phyloP scores from a whole-genome alignment of 2,888 invertebrate genomes.

The Ligdia adustata region DNA sequence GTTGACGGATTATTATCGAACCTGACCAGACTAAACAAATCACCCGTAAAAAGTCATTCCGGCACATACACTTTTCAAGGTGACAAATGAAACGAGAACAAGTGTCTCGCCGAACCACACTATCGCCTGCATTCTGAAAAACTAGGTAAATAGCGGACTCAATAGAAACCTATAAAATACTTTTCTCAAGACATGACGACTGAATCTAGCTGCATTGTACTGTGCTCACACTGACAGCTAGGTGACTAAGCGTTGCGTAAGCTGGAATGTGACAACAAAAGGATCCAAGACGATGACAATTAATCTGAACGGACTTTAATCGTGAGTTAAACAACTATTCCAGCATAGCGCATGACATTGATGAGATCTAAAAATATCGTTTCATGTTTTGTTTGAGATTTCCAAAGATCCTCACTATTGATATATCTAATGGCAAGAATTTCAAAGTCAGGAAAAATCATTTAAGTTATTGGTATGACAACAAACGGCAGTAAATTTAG shows the following conservation, averaged over 20 bases:
- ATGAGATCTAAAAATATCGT: conserved; percentile 33
- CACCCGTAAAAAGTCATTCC: conserved; percentile 21
- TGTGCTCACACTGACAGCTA: conserved; percentile 22
- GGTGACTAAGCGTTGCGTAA: conserved; percentile 28
- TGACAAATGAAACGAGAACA: conserved; percentile 28
- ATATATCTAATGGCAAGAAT: too few species aligned
- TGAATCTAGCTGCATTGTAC: conserved; percentile 21
- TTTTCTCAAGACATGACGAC: conserved; percentile 16
- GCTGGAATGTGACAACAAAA: conserved; percentile 35
- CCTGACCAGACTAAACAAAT: conserved; percentile 20
- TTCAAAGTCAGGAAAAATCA: neutral
- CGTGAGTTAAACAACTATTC: conserved; percentile 29
- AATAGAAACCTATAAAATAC: conserved; percentile 18
- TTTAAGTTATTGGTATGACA: too few species aligned
- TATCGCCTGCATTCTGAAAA: conserved; percentile 22
- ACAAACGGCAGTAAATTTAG: too few species aligned
- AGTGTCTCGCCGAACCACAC: conserved; percentile 14
- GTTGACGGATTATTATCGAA: conserved; percentile 8
- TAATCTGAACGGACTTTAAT: conserved; percentile 34
- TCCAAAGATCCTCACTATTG: conserved; percentile 13
- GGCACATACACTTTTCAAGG: conserved; percentile 22
- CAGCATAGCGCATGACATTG: conserved; percentile 29
- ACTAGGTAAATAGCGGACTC: conserved; percentile 23
- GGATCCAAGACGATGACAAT: conserved; percentile 30
- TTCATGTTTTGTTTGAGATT: conserved; percentile 10